Base-by-base conservation (phyloP, 2,113 vertebrate species). In the Syrrhaptes paradoxus region DNA sequence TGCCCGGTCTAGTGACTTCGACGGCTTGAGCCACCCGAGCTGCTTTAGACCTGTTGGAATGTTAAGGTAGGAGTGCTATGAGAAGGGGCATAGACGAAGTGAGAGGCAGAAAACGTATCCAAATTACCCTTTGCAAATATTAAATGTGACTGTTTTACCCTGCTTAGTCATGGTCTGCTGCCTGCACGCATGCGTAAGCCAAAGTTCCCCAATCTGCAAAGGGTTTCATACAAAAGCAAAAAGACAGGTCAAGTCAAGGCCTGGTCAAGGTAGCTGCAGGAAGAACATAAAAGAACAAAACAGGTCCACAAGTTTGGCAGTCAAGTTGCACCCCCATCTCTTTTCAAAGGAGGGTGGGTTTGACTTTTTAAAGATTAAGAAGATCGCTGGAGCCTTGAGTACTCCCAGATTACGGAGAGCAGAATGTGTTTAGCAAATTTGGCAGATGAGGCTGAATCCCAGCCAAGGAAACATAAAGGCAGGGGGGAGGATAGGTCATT, bases 121-220 rank as follows among this genome's bases (percentile, higher is more conserved):
- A 28, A 22, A 16, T 49, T 63, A 14, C 28, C 26, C 54, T 19
- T 25, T 13, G 5, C 18, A 19, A 36, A 6, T 18, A 28, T 1
- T 11, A 34, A 59, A 68, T 0, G 1, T 36, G 32, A 5, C 18
- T 2, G 0, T 5, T 59, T 31, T n/a, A 6, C n/a, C 21, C 29
- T 17, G 18, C 22, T 46, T 16, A 2, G n/a, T 12, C 24, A 2
- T 6, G 4, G 6, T 2, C 31, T 52, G 46, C 41, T 36, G 36
- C 36, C 46, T 11, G 41, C 46, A 0, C 0, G 2, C 25, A 0
- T 4, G 13, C 22, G 1, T 10, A 2, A 16, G 43, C 14, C 58
- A 6, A 15, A 62, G 43, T 7, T 31, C 36, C 8, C 21, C 5
- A 0, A 14, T 10, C 6, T 7, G 17, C 7, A 9, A 17, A 21